Base-by-base conservation (phyloP, 1,140 invertebrate genomes). In the Hyphantria cunea region DNA sequence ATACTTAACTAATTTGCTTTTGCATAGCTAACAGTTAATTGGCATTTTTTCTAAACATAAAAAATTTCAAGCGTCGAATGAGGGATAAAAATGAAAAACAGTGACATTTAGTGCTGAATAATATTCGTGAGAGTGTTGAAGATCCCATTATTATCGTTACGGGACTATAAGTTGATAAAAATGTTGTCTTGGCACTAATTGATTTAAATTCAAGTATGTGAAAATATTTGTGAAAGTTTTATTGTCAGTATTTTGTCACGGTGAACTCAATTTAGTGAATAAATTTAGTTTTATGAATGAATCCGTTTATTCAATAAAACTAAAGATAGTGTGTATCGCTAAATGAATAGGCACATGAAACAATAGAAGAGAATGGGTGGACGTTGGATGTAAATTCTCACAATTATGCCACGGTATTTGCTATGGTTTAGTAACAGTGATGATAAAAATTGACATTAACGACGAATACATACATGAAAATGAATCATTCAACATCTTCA, bases 381-480 rank as follows among this genome's bases (percentile, higher is more conserved):
- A 34, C 15, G 37, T 70, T 70, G 54, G 37, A 8, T 7, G 33
- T 59, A 34, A 10, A 49, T 70, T 70, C 67, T 58, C 67, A 70
- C 67, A 65, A 49, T 64, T 41, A 52, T 55, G 60, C 50, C 37
- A 44, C 50, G 41, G 53, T 62, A 70, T 70, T 65, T 64, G 66
- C 17, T 14, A 70, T 47, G 67, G 63, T 70, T 65, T 70, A 54
- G 67, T 53, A 70, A 70, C 52, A 66, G 47, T 53, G 53, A 63
- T 65, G 53, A 62, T 69, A 70, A 70, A 70, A 65, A 70, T 65
- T 70, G 58, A 70, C 63, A 65, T 70, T 65, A 70, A 70, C 58
- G 52, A 70, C 41, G 41, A 37, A 58, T 58, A 31, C 50, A 47
- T 33, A 64, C 25, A 61, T 64, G 64, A 55, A 59, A 59, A 47